These are phyloP conservation scores for Cirrhinus molitorella DNA, from an alignment of 2,797 vertebrate genomes.

Conservation along the genomic window DNA sequence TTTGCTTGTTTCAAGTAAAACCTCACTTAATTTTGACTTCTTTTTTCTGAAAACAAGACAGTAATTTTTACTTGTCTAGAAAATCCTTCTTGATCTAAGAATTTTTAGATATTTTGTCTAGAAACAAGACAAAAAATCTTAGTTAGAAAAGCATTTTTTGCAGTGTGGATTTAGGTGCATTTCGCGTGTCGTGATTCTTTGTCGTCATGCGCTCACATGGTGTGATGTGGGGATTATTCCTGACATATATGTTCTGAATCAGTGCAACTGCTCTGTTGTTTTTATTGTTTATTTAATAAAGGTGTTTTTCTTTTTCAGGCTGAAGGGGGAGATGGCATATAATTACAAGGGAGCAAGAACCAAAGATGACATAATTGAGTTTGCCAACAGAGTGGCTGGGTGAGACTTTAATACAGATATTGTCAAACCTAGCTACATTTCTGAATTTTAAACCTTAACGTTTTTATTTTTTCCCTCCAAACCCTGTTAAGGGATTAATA, in stretches of 20 bases:
- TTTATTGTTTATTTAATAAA: neutral
- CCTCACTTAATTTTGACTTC: too few species aligned
- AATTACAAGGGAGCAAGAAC: slow-evolving; percentile 97
- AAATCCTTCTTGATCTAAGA: too few species aligned
- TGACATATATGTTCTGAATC: too few species aligned
- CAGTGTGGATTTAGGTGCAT: neutral
- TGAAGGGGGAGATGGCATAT: slow-evolving; percentile 95
- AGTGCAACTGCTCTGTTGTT: neutral
- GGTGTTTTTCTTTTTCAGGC: slow-evolving; percentile 72
- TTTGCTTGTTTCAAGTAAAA: too few species aligned
- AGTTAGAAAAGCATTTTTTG: too few species aligned
- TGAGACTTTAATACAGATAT: slow-evolving; percentile 71
- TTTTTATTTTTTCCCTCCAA: too few species aligned
- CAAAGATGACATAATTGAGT: slow-evolving; percentile 97
- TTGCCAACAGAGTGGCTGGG: slow-evolving; percentile 97
- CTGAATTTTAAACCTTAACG: neutral
- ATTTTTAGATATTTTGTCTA: too few species aligned
- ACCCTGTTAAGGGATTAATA: neutral
- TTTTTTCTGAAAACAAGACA: too few species aligned
- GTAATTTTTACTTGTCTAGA: too few species aligned
- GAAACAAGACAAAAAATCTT: too few species aligned
- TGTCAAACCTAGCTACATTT: neutral
- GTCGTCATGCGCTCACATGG: neutral
- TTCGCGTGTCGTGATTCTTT: neutral
- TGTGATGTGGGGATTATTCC: neutral